Conservation (phyloP, 2,113 vertebrate species). For the Synodontis membranacea region DNA sequence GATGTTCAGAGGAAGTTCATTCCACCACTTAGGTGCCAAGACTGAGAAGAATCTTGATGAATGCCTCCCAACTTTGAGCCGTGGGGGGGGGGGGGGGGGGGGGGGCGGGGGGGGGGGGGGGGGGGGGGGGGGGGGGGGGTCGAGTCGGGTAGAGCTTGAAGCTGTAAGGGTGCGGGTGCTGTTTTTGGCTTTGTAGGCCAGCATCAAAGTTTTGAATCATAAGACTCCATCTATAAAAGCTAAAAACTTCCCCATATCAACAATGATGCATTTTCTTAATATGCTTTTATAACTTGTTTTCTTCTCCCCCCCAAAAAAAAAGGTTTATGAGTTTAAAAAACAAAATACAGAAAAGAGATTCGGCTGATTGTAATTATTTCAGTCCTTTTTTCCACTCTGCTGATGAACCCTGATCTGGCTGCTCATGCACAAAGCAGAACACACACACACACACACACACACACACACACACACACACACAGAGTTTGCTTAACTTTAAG, state of each 20-base stretch:
- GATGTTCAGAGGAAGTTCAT: too few relatives aligned
- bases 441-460: conserved; percentile 43
- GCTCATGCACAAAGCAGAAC: conserved; percentile 22
- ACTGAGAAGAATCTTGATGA: too few relatives aligned
- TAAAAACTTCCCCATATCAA: not conserved
- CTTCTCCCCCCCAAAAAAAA: not conserved
- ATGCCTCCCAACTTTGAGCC: too few relatives aligned
- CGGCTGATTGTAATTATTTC: conserved; percentile 1
- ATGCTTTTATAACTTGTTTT: not conserved
- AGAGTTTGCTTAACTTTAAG: conserved; percentile 63
- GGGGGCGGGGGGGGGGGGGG: too few relatives aligned
- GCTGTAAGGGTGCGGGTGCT: too few relatives aligned
- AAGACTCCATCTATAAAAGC: not conserved
- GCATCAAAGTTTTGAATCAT: too few relatives aligned
- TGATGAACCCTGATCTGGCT: conserved; percentile 62
- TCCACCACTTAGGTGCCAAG: too few relatives aligned
- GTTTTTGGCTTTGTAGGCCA: too few relatives aligned
- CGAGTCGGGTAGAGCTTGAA: too few relatives aligned
- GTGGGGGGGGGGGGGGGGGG: too few relatives aligned
- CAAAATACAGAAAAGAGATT: too few relatives aligned
- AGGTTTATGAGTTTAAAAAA: not conserved
- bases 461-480: conserved; percentile 30
- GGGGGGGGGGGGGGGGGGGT: too few relatives aligned
- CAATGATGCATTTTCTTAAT: not conserved
- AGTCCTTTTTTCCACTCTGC: conserved; percentile 34